Conservation (phyloP, 2,888 invertebrate genomes). For the Tachina fera region DNA sequence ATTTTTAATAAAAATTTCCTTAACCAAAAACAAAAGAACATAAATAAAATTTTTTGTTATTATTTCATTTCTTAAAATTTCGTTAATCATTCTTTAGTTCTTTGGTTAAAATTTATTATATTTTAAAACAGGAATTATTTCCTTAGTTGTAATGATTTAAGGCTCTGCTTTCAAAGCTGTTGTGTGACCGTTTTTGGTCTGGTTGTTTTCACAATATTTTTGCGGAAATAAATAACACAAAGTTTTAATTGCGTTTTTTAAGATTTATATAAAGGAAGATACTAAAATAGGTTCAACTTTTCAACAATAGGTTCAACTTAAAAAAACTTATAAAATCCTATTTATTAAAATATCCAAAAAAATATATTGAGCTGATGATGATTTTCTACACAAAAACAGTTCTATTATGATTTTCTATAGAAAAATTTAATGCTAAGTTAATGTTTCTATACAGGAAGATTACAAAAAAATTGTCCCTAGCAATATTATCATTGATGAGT, state of each 20-base stretch:
- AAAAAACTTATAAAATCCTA: too few relatives aligned
- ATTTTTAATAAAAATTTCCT: not conserved
- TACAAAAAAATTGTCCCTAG: too few relatives aligned
- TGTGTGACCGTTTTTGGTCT: not conserved
- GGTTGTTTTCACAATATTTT: not conserved
- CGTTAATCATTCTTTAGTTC: constrained; percentile 44
- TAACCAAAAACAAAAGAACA: not conserved
- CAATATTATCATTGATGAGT: too few relatives aligned
- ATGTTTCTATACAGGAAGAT: too few relatives aligned
- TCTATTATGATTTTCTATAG: too few relatives aligned
- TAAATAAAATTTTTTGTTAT: constrained; percentile 13
- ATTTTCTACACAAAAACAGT: too few relatives aligned
- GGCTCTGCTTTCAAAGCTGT: constrained; percentile 21
- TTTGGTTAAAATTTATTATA: constrained; percentile 66
- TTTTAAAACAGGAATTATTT: constrained; percentile 65
- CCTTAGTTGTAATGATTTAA: constrained; percentile 67
- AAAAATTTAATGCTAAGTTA: too few relatives aligned
- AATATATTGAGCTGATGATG: too few relatives aligned
- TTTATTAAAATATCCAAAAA: too few relatives aligned
- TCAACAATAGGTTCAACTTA: not conserved
- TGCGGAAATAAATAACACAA: not conserved
- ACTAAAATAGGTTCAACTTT: too few relatives aligned
- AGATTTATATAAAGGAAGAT: not conserved
- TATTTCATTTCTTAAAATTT: constrained; percentile 24
- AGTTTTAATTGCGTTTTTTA: constrained; percentile 9